phyloP scores from a whole-genome alignment of 1,140 invertebrate species.

The Pseudomyrmex concolor region DNA sequence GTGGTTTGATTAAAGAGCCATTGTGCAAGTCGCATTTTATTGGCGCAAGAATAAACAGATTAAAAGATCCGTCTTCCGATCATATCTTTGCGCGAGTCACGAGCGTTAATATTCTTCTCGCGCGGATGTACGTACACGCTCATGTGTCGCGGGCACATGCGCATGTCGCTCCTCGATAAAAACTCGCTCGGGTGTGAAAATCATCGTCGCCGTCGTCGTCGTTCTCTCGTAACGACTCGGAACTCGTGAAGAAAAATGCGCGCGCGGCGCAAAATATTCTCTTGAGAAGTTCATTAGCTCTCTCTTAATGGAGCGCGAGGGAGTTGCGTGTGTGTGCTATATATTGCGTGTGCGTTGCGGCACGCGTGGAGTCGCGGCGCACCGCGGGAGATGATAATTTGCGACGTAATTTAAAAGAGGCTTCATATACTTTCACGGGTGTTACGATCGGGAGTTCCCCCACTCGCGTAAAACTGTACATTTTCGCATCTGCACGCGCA shows the following conservation, averaged over 20 bases:
- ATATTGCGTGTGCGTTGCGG: constrained; percentile 23
- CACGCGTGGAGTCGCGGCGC: constrained; percentile 60
- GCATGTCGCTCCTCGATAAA: constrained; percentile 13
- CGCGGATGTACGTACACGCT: not conserved
- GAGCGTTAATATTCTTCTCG: constrained; percentile 47
- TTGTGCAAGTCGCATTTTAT: constrained; percentile 18
- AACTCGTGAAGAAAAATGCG: constrained; percentile 46
- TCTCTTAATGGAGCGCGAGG: constrained; percentile 59
- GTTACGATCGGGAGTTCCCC: constrained; percentile 35
- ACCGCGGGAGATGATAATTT: constrained; percentile 65
- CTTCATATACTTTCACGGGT: constrained; percentile 61
- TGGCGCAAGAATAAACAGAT: constrained; percentile 25
- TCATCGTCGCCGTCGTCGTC: constrained; percentile 55
- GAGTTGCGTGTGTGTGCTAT: constrained; percentile 61
- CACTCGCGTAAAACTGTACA: constrained; percentile 57
- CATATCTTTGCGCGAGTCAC: constrained; percentile 39
- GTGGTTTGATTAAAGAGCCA: constrained; percentile 44
- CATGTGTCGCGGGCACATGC: not conserved
- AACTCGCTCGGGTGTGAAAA: constrained; percentile 41
- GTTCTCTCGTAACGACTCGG: constrained; percentile 22
- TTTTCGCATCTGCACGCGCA: constrained; percentile 5
- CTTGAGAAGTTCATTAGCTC: constrained; percentile 65
- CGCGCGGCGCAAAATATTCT: constrained; percentile 13
- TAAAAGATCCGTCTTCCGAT: constrained; percentile 29
- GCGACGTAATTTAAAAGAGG: constrained; percentile 60